These are phyloP conservation scores for Drosophila pruinosa DNA, from an alignment of 1,140 invertebrate genomes.

Conservation along the genomic window DNA sequence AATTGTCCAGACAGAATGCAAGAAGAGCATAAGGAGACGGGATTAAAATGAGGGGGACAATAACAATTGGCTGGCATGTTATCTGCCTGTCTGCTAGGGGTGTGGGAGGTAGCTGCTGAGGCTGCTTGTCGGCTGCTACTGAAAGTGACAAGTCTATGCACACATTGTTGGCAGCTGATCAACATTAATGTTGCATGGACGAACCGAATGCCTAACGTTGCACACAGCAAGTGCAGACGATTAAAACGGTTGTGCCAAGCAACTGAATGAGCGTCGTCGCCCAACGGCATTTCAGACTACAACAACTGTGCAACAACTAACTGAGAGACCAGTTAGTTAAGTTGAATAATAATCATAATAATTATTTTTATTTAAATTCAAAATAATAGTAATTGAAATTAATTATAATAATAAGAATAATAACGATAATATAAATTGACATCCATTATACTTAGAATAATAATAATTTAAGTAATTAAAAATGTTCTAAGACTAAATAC, in stretches of 20 bases:
- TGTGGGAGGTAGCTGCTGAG: conserved; percentile 9
- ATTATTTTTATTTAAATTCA: no score
- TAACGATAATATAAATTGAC: no score
- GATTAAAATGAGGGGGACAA: no score
- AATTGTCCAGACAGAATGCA: background rate
- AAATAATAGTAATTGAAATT: no score
- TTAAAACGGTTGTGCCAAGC: conserved; percentile 41
- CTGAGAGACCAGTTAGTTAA: background rate
- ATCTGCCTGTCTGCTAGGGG: conserved; percentile 20
- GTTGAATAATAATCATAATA: no score
- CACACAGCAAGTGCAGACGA: conserved; percentile 1
- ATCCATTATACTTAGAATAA: no score
- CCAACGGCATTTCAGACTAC: background rate
- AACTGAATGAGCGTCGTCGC: conserved; percentile 42
- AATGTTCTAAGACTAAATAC: no score
- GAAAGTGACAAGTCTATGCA: conserved; percentile 70
- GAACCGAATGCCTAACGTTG: background rate
- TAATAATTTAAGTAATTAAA: no score
- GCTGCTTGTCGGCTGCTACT: conserved; percentile 29
- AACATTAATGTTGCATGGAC: conserved; percentile 66
- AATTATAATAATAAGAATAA: no score
- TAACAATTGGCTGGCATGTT: conserved; percentile 38
- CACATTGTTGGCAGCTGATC: conserved; percentile 67
- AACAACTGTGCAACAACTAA: background rate
- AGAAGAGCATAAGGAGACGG: background rate